A percentile compares a stretch with the other conserved stretches of the same genome.
Evolutionary conservation across 1,140 invertebrate species (phyloP).

Genomic region (Anastrepha obliqua): DNA sequence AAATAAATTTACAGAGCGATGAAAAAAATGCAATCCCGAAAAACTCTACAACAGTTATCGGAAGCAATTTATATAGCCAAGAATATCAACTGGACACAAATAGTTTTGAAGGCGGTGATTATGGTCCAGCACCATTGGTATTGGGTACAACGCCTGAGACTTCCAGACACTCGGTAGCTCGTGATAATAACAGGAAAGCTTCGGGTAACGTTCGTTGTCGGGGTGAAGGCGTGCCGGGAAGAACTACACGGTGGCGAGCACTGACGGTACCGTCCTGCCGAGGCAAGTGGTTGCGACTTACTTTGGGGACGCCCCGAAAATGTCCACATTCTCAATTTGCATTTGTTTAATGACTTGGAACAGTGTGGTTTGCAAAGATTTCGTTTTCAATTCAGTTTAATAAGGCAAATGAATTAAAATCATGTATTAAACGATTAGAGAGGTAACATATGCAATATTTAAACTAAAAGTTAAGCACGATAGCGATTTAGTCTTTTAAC

Average conservation of each 20-base stretch:
- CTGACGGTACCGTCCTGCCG: slow-evolving; percentile 86
- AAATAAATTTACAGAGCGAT: background rate
- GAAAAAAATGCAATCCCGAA: background rate
- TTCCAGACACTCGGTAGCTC: slow-evolving; percentile 54
- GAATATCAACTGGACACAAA: slow-evolving; percentile 1
- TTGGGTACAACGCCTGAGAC: slow-evolving; percentile 54
- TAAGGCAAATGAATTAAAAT: background rate
- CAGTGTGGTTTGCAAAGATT: background rate
- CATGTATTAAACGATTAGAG: background rate
- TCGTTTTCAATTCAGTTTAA: too few relatives aligned
- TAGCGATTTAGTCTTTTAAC: background rate
- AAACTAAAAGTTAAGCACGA: too few relatives aligned
- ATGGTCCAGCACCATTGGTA: slow-evolving; percentile 51
- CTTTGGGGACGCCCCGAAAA: slow-evolving; percentile 77
- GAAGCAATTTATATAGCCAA: background rate
- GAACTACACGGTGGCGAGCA: slow-evolving; percentile 85
- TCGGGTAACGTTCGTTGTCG: slow-evolving; percentile 83
- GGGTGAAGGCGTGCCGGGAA: slow-evolving; percentile 83
- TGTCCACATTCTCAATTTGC: slow-evolving; percentile 80
- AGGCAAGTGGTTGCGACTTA: slow-evolving; percentile 87
- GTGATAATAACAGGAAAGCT: background rate
- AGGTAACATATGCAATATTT: slow-evolving; percentile 7
- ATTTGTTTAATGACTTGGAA: slow-evolving; percentile 77
- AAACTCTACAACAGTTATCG: background rate
- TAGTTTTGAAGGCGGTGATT: slow-evolving; percentile 58